phyloP scores from a whole-genome alignment of 2,797 vertebrate genomes.

The Eremophila alpestris region DNA sequence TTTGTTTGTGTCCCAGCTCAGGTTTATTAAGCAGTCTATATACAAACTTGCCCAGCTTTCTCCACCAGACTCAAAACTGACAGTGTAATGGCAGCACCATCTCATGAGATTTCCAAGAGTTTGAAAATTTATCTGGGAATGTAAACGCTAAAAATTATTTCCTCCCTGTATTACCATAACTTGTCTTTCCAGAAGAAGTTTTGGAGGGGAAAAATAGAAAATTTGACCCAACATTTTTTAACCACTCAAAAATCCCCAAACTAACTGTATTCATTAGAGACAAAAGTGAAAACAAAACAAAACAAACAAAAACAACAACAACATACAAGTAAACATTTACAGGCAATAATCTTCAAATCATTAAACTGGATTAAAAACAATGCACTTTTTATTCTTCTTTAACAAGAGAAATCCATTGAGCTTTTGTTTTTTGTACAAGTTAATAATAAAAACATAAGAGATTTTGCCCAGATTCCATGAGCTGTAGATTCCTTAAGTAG shows the following conservation, averaged over 20 bases:
- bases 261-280: accelerated
- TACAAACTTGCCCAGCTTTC: neutral
- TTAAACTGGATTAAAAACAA: neutral
- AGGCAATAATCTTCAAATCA: neutral
- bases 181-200: neutral
- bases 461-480: neutral
- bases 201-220: accelerated
- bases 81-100: neutral
- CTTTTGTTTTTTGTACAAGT: neutral
- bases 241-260: neutral
- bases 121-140: neutral
- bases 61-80: neutral
- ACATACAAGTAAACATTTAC: neutral
- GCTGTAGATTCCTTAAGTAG: neutral
- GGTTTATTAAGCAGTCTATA: neutral
- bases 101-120: neutral
- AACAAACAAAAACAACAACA: neutral
- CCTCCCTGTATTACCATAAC: neutral
- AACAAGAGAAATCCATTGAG: neutral
- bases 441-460: neutral
- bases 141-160: neutral
- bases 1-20: neutral
- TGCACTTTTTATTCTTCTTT: neutral
- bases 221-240: neutral
- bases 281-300: neutral